Evolutionary conservation across 2,888 invertebrate species (phyloP).

Genomic region (Brenthis ino): DNA sequence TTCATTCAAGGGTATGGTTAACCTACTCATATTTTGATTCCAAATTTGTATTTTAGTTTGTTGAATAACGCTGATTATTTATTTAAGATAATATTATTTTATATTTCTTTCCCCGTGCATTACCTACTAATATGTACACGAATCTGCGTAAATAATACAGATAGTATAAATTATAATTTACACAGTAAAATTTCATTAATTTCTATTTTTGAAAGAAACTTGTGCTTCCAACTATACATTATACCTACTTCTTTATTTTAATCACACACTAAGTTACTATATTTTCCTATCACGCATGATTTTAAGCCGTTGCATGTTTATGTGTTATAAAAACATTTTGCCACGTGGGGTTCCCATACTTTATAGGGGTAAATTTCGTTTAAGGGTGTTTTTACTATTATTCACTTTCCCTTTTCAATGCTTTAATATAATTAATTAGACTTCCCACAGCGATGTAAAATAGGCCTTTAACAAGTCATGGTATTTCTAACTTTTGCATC

Average conservation of each 20-base stretch:
- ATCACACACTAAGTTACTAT: slow-evolving; percentile 11
- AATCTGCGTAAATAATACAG: no score
- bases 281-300: slow-evolving; percentile 26
- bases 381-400: slow-evolving; percentile 54
- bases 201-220: no score
- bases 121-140: no score
- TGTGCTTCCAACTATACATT: no score
- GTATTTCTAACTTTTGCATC: not conserved
- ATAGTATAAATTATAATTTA: no score
- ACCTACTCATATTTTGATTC: slow-evolving; percentile 1
- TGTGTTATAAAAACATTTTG: slow-evolving; percentile 59
- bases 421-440: slow-evolving; percentile 23
- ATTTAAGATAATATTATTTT: not conserved
- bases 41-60: slow-evolving; percentile 8
- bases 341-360: slow-evolving; percentile 53
- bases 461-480: not conserved
- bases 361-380: slow-evolving; percentile 50
- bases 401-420: slow-evolving; percentile 22
- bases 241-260: no score
- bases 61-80: not conserved
- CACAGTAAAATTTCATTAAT: no score
- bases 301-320: slow-evolving; percentile 60
- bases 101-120: no score
- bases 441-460: slow-evolving; percentile 20
- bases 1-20: slow-evolving; percentile 38